Base-by-base conservation (phyloP, 2,888 invertebrate species). In the Sinodicranocentrus sp. region DNA sequence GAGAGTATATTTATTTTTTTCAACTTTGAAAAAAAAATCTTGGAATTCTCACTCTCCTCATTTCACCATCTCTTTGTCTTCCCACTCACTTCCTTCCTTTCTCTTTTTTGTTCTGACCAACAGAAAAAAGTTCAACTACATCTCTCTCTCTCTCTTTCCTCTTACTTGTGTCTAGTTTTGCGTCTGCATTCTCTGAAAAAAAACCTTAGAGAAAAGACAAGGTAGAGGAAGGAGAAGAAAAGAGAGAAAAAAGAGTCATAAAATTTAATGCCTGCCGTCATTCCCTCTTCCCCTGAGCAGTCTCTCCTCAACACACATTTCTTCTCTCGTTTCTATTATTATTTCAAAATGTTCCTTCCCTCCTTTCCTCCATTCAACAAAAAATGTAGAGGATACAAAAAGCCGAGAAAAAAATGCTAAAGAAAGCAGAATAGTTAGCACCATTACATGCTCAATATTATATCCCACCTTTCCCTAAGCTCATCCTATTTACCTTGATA, bases 211-310 rank as follows among this genome's bases (percentile, higher is more conserved):
- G 57, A 57, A 57, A 57, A 19, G 57, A 57, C 13, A 67, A 71
- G 54, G 44, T 25, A 59, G 61, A 61, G 28, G 44, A 26, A 26
- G 21, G 25, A 43, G 54, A 44, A 28, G 65, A 10, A 28, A 59
- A 68, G 68, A 68, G 25, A 23, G 75, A 63, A 75, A 82, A 82
- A 82, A 70, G 82, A 76, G 76, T 82, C 82, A 82, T 82, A 82
- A 82, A 82, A 82, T 82, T 82, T 82, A 82, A 82, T 82, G 82
- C 82, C 70, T 63, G 61, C 70, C 70, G 76, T 76, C 82, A 82
- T 82, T 82, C 63, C 82, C 82, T 76, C 73, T 68, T 33, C 68
- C 68, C 70, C 65, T 76, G 43, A 23, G 19, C 77, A 68, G 28
- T 75, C 39, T 61, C 68, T 77, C 33, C 28, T 57, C 57, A 21